These are phyloP conservation scores for Microtus montanus DNA, from an alignment of 2,113 vertebrate genomes.

Conservation along the genomic window DNA sequence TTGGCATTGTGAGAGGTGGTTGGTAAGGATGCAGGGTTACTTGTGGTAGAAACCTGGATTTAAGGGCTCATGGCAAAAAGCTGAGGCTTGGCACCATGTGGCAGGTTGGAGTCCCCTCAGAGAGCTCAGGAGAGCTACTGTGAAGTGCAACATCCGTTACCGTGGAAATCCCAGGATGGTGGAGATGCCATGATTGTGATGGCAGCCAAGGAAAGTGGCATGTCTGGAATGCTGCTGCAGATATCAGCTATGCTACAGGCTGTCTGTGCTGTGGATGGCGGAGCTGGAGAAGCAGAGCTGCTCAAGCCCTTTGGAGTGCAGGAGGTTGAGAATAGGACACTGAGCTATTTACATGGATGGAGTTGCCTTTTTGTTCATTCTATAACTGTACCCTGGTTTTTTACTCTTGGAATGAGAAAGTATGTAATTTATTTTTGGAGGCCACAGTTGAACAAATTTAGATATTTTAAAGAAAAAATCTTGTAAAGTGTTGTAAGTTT, in stretches of 20 bases:
- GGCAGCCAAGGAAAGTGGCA: not conserved
- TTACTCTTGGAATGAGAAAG: not conserved
- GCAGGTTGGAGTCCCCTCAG: not conserved
- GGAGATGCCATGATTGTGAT: not conserved
- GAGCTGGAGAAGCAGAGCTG: not conserved
- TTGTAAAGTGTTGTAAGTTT: not conserved
- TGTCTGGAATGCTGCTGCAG: not conserved
- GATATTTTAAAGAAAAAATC: not conserved
- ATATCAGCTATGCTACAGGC: not conserved
- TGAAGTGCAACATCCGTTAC: not conserved
- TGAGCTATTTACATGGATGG: not conserved
- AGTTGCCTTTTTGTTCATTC: not conserved
- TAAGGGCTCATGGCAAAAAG: not conserved
- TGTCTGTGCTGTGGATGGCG: not conserved
- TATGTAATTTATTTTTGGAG: not conserved
- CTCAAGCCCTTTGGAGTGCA: not conserved
- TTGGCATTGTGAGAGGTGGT: not conserved
- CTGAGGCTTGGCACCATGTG: not conserved
- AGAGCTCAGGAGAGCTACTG: not conserved
- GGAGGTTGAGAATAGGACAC: not conserved
- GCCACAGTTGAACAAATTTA: not conserved
- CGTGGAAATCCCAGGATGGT: not conserved
- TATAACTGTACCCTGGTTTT: not conserved
- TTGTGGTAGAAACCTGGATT: not conserved
- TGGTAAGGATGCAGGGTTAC: not conserved